phyloP scores from a whole-genome alignment of 2,113 vertebrate species.

The Cheirogaleus medius region DNA sequence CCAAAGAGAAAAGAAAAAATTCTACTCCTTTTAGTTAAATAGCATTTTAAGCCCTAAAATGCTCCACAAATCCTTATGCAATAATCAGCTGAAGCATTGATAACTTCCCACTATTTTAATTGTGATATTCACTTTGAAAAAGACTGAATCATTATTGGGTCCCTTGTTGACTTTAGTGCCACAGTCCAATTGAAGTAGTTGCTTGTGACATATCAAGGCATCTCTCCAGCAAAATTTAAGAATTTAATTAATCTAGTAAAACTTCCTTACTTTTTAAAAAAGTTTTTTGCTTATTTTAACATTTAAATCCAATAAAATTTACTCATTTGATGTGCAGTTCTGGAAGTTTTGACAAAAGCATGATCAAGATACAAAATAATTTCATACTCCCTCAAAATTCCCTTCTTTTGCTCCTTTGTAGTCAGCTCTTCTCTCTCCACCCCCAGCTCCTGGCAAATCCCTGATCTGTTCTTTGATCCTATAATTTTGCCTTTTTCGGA shows the following conservation, averaged over 20 bases:
- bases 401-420: background rate
- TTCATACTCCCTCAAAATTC: background rate
- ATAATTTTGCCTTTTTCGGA: background rate
- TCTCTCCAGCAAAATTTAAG: background rate
- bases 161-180: background rate
- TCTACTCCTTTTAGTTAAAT: constrained; percentile 16
- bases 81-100: background rate
- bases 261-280: background rate
- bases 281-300: background rate
- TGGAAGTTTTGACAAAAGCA: background rate
- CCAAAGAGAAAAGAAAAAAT: constrained; percentile 25
- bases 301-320: constrained; percentile 4
- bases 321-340: constrained; percentile 12
- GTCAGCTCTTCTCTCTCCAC: background rate
- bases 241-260: background rate
- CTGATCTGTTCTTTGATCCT: background rate
- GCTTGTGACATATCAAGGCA: background rate
- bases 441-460: background rate
- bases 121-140: constrained; percentile 30
- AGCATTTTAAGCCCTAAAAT: constrained; percentile 48
- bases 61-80: background rate
- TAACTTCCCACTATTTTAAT: background rate
- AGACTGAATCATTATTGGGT: background rate
- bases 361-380: background rate
- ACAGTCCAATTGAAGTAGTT: background rate